Evolutionary conservation across 2,797 vertebrate species (phyloP).

Genomic region (Streptopelia turtur): DNA sequence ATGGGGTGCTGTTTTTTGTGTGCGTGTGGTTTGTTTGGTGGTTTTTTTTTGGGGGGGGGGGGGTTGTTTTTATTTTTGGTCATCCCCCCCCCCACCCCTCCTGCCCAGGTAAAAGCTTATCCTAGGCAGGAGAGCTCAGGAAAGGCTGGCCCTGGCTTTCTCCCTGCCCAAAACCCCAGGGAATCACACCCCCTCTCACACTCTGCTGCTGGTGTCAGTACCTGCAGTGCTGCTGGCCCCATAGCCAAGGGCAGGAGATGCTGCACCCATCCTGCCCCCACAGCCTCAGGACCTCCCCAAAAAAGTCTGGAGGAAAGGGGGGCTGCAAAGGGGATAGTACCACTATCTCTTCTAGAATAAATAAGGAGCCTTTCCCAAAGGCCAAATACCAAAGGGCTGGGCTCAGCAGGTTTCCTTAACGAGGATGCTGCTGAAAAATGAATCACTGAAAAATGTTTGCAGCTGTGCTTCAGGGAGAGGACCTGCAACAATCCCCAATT

Average conservation of each 20-base stretch:
- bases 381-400: background rate
- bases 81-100: too few relatives aligned
- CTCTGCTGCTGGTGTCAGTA: accelerated
- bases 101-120: background rate
- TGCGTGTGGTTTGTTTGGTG: too few relatives aligned
- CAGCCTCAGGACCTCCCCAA: background rate
- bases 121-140: background rate
- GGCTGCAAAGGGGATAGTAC: background rate
- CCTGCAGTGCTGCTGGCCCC: background rate
- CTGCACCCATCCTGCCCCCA: background rate
- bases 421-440: background rate
- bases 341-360: background rate
- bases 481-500: background rate
- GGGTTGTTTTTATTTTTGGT: background rate
- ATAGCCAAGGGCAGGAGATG: accelerated
- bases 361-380: background rate
- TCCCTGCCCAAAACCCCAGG: background rate
- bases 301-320: too few relatives aligned
- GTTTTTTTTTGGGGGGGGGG: too few relatives aligned
- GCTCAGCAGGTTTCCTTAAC: background rate
- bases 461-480: background rate
- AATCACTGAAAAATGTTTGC: background rate
- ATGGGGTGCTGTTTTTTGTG: too few relatives aligned
- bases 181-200: background rate
- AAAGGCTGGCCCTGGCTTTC: background rate